Evolutionary conservation across 2,888 invertebrate genomes (phyloP).

Genomic region (Euproctis similis): DNA sequence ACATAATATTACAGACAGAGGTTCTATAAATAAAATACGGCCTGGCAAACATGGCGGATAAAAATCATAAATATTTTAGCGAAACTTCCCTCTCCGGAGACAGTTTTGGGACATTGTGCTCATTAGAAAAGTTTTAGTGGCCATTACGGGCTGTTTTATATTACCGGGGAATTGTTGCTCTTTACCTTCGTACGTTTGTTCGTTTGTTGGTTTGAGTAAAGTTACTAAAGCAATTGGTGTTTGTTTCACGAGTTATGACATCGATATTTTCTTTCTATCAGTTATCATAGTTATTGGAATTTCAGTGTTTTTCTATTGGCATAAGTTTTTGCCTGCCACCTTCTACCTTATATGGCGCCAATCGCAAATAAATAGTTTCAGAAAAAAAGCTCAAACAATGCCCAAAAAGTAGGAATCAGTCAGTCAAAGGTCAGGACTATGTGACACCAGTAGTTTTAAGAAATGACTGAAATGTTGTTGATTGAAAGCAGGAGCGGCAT

Average conservation of each 20-base stretch:
- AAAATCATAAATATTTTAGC: constrained; percentile 57
- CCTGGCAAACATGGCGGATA: constrained; percentile 29
- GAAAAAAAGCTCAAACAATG: too few relatives aligned
- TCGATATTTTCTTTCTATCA: constrained; percentile 1
- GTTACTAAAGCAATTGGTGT: constrained; percentile 8
- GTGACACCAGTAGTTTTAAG: too few relatives aligned
- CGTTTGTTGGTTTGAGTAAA: constrained; percentile 10
- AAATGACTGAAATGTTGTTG: too few relatives aligned
- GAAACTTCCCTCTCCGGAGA: constrained; percentile 50
- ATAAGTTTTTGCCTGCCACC: too few relatives aligned
- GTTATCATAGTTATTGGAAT: too few relatives aligned
- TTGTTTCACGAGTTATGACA: constrained; percentile 2
- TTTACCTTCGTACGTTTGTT: constrained; percentile 9
- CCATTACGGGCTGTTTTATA: constrained; percentile 58
- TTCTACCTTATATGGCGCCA: too few relatives aligned
- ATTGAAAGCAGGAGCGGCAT: too few relatives aligned
- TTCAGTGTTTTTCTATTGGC: too few relatives aligned
- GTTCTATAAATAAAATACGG: constrained; percentile 34
- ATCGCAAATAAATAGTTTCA: too few relatives aligned
- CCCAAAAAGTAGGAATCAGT: too few relatives aligned
- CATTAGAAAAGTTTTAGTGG: constrained; percentile 66
- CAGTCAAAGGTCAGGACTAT: too few relatives aligned
- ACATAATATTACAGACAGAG: constrained; percentile 11
- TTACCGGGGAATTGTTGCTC: constrained; percentile 29
- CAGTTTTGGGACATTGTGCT: constrained; percentile 56